Conservation (phyloP, 2,113 vertebrate genomes). For the Papio anubis region DNA sequence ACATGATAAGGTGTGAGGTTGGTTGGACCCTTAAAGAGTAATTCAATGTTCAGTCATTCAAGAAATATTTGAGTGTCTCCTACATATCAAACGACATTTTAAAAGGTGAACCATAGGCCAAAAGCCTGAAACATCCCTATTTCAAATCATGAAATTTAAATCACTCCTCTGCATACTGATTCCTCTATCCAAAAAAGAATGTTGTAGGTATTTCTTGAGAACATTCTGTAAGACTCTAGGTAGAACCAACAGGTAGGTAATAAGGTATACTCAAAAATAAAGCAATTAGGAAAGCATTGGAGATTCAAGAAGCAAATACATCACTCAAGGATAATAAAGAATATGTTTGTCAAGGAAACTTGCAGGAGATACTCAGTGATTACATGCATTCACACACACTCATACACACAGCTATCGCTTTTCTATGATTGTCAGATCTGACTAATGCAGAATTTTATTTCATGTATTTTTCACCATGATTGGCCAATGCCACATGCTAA, state of each 20-base stretch:
- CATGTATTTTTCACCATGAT: not conserved
- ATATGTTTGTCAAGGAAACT: not conserved
- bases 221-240: not conserved
- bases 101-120: slow-evolving; percentile 9
- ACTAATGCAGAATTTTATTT: not conserved
- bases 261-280: not conserved
- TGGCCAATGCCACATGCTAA: not conserved
- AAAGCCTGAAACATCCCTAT: slow-evolving; percentile 22
- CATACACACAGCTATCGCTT: not conserved
- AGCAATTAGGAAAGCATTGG: not conserved
- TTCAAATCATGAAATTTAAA: slow-evolving; percentile 5
- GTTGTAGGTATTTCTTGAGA: not conserved
- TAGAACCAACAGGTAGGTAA: slow-evolving; percentile 8
- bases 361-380: not conserved
- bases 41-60: slow-evolving; percentile 22
- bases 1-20: not conserved
- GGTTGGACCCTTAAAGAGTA: slow-evolving; percentile 39
- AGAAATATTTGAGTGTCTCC: slow-evolving; percentile 22
- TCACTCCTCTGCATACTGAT: not conserved
- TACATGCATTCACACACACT: rapidly evolving
- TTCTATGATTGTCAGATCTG: not conserved
- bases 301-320: not conserved
- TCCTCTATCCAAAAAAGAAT: slow-evolving; percentile 13
- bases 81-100: slow-evolving; percentile 31
- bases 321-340: not conserved